Evolutionary conservation across 1,140 invertebrate genomes (phyloP), one percentile per base, ranked within the genome.

Genomic region (Heterodera carotae): DNA sequence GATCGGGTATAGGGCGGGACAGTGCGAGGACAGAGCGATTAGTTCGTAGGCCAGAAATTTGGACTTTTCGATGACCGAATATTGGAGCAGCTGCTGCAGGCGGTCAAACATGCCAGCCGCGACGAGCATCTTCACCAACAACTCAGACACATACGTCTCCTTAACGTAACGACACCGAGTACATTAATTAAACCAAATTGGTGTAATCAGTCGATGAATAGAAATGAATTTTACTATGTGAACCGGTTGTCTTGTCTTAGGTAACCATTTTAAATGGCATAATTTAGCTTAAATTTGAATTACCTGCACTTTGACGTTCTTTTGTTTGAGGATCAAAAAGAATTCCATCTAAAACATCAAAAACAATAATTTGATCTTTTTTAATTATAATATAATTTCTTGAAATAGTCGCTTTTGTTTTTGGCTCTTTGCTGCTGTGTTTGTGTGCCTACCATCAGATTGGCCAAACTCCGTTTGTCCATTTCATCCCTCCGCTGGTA

Each of bases 1-100:
- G 33, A 74, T 74, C 39, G 27, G 72, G 64, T 62, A 74, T 33
- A 74, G 72, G 3, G 72, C 33, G 34, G 72, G 15, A 22, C 72
- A 74, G 34, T 36, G 56, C 25, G 59, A 59, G 27, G 72, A 74
- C 27, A 74, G 39, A 18, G 72, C 33, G 48, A 74, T 74, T 33
- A 74, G 72, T 25, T 74, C 72, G 36, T 62, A 74, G n/a, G 72
- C 72, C 56, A 74, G 34, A 62, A 74, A 74, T 62, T 74, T 74
- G 27, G 72, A 74, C 29, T 74, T 64, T 29, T 74, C 72, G 27
- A 74, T 74, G 18, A 74, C 72, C 22, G 56, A 25, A 36, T 74
- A 74, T 34, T 74, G 72, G 64, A 74, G 72, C 48, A 74, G 27
- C 64, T 64, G 72, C 34, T 74, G 72, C 33, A 64, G 36, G 2